phyloP scores from a whole-genome alignment of 1,140 invertebrate species.

The Anastrepha obliqua region DNA sequence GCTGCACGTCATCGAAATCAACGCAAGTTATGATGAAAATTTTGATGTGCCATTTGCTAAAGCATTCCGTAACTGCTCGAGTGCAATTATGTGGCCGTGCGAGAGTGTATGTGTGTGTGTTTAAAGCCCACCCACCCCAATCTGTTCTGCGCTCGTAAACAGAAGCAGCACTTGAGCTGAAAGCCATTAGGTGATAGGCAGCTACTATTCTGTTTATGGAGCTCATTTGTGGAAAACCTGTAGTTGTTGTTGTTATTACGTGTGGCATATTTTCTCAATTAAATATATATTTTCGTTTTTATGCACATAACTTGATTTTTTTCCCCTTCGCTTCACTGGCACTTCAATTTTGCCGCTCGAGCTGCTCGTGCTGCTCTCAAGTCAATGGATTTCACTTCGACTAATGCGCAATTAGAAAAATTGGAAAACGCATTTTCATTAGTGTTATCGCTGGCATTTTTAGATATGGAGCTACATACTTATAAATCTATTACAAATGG shows the following conservation, averaged over 20 bases:
- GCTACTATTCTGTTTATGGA: neutral
- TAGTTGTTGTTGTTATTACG: neutral
- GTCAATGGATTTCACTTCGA: constrained; percentile 70
- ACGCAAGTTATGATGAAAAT: neutral
- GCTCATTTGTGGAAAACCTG: too few relatives aligned
- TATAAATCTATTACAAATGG: neutral
- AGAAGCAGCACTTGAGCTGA: constrained; percentile 65
- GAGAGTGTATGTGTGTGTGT: neutral
- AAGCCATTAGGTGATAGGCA: constrained; percentile 41
- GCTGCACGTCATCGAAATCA: constrained; percentile 34
- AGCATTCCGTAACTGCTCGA: neutral
- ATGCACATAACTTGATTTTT: too few relatives aligned
- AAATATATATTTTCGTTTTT: neutral
- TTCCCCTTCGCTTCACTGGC: neutral
- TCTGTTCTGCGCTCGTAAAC: constrained; percentile 60
- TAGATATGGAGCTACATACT: neutral
- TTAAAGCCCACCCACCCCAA: neutral
- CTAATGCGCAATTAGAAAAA: constrained; percentile 74
- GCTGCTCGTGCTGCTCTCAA: constrained; percentile 27
- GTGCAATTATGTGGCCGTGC: neutral
- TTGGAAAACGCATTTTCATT: constrained; percentile 74
- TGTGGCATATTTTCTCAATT: neutral
- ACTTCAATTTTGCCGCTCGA: neutral
- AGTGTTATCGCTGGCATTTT: constrained; percentile 67
- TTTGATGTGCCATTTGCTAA: neutral